A percentile compares a stretch with the other conserved stretches of the same genome.
phyloP scores from a whole-genome alignment of 2,888 invertebrate species.

The Machimus rusticus region DNA sequence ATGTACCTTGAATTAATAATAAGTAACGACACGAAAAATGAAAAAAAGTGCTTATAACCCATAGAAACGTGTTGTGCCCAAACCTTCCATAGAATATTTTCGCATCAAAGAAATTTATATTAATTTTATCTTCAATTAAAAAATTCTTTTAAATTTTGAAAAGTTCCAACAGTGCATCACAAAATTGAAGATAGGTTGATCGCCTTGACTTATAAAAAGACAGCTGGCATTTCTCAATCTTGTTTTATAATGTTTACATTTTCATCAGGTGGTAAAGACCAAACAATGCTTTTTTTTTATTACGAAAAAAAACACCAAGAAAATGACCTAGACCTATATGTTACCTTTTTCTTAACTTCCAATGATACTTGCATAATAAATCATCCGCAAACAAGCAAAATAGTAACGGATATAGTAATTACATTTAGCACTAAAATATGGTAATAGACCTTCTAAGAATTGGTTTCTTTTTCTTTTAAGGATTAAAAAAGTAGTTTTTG shows the following conservation, averaged over 20 bases:
- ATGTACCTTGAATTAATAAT: too few species aligned
- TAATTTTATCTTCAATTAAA: not conserved
- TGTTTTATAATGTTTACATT: not conserved
- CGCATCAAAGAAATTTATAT: not conserved
- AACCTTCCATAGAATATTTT: not conserved
- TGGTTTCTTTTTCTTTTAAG: not conserved
- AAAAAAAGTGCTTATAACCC: too few species aligned
- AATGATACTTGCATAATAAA: not conserved
- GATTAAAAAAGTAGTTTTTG: not conserved
- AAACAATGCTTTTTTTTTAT: not conserved
- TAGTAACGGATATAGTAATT: not conserved
- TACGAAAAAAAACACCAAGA: not conserved
- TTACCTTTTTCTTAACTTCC: not conserved
- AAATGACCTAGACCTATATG: not conserved
- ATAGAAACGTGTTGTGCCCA: not conserved
- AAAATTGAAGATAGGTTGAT: not conserved
- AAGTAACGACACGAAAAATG: too few species aligned
- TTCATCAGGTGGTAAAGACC: not conserved
- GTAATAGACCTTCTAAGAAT: not conserved
- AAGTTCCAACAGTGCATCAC: not conserved
- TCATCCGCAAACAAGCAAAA: not conserved
- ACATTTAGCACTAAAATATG: not conserved
- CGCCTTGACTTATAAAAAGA: not conserved
- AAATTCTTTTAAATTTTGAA: not conserved
- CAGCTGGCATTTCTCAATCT: not conserved